Percentiles rank a stretch among this genome's conserved stretches.
These are phyloP conservation scores for Zaprionus inermis DNA, from an alignment of 1,140 invertebrate genomes.

Conservation along the genomic window DNA sequence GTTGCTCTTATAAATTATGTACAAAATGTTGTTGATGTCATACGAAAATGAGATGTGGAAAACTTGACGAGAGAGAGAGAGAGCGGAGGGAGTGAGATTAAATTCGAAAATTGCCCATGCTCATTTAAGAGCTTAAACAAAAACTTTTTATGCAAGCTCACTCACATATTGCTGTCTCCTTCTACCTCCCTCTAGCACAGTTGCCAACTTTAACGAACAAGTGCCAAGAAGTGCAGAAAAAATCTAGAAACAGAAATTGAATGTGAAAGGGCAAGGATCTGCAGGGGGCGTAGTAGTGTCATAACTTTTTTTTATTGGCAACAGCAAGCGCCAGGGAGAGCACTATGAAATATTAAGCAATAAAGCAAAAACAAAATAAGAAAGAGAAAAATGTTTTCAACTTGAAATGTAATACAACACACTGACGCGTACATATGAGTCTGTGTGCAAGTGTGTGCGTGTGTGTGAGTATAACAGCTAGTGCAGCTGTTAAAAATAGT, in stretches of 20 bases:
- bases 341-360: constrained; percentile 62
- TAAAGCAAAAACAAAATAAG: constrained; percentile 51
- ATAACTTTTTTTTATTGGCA: constrained; percentile 57
- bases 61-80: constrained; percentile 24
- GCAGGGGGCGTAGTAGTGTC: constrained; percentile 16
- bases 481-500: constrained; percentile 44
- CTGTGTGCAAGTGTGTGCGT: background rate
- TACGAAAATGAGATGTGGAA: constrained; percentile 44
- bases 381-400: constrained; percentile 48
- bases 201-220: constrained; percentile 7
- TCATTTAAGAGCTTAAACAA: constrained; percentile 3
- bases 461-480: constrained; percentile 19
- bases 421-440: constrained; percentile 14
- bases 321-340: constrained; percentile 16
- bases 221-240: constrained; percentile 25
- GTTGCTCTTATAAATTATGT: constrained; percentile 57
- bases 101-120: background rate
- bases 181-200: constrained; percentile 11
- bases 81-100: background rate
- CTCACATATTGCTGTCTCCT: background rate
- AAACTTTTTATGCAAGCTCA: constrained; percentile 10
- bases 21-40: constrained; percentile 64
- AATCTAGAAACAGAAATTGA: constrained; percentile 23
- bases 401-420: constrained; percentile 37
- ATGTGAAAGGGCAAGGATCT: constrained; percentile 28